Evolutionary conservation across 2,113 vertebrate genomes (phyloP).

Genomic region (Callipepla squamata): DNA sequence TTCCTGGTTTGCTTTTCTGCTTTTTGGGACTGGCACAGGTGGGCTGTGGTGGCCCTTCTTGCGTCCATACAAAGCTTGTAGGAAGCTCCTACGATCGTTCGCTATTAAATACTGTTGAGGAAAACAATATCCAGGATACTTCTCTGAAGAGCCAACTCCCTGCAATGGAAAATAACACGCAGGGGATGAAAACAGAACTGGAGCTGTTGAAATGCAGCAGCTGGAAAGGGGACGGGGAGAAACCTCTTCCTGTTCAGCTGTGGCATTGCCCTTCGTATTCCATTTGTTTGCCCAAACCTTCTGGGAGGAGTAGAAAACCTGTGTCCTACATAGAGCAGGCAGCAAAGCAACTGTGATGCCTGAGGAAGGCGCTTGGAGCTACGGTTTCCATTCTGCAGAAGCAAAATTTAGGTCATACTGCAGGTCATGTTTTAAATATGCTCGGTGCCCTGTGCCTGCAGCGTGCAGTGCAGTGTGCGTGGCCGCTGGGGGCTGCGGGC

Average conservation of each 20-base stretch:
- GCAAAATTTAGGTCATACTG: slow-evolving; percentile 16
- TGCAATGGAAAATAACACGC: rapidly evolving
- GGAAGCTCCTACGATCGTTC: background rate
- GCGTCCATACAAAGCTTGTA: background rate
- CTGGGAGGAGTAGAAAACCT: background rate
- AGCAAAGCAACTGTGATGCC: background rate
- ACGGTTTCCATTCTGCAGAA: background rate
- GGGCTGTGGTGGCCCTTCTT: background rate
- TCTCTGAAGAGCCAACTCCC: background rate
- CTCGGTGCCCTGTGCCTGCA: background rate
- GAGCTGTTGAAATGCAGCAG: rapidly evolving
- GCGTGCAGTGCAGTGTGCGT: background rate
- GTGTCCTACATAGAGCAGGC: background rate
- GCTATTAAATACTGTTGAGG: background rate
- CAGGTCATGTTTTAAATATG: background rate
- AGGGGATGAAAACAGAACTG: background rate
- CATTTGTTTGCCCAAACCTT: background rate
- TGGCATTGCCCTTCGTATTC: background rate
- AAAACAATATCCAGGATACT: background rate
- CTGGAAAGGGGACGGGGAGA: background rate
- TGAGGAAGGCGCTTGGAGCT: background rate
- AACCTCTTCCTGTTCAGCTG: background rate
- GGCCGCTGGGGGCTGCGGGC: background rate
- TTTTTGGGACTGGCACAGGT: background rate
- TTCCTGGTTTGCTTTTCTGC: background rate